phyloP scores from a whole-genome alignment of 2,888 invertebrate genomes.

The Dynastes hyllus region DNA sequence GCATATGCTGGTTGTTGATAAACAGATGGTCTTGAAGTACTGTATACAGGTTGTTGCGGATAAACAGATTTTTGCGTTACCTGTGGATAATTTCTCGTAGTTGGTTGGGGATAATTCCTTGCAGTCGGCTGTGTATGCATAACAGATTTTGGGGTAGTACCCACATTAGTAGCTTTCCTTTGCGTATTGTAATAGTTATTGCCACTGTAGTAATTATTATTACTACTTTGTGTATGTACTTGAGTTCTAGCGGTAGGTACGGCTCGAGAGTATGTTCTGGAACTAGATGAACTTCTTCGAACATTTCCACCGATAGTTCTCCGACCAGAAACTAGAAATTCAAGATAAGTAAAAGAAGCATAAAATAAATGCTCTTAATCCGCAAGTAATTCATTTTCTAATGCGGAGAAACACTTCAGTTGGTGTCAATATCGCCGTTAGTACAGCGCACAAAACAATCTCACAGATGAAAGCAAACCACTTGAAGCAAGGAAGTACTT shows the following conservation, averaged over 20 bases:
- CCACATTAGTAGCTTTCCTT: conserved; percentile 14
- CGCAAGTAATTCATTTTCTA: neutral
- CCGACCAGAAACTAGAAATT: neutral
- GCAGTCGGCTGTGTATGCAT: conserved; percentile 22
- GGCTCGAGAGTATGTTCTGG: neutral
- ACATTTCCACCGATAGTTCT: neutral
- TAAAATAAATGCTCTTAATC: neutral
- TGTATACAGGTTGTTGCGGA: neutral
- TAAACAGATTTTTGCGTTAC: conserved; percentile 19
- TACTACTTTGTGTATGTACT: neutral
- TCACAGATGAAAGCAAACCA: neutral
- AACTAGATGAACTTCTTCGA: neutral
- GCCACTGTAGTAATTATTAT: neutral
- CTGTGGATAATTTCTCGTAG: conserved; percentile 21
- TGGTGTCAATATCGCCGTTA: neutral
- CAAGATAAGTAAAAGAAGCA: neutral
- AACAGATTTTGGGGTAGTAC: conserved; percentile 29
- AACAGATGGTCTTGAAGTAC: neutral
- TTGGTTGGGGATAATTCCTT: conserved; percentile 34
- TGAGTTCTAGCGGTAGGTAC: conserved; percentile 17
- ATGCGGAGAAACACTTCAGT: neutral
- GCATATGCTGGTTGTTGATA: neutral
- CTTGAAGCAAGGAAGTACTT: conserved; percentile 11
- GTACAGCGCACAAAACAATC: neutral
- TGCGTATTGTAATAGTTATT: conserved; percentile 11